phyloP scores from a whole-genome alignment of 2,888 invertebrate genomes.

The Cremastobaeus sp. region DNA sequence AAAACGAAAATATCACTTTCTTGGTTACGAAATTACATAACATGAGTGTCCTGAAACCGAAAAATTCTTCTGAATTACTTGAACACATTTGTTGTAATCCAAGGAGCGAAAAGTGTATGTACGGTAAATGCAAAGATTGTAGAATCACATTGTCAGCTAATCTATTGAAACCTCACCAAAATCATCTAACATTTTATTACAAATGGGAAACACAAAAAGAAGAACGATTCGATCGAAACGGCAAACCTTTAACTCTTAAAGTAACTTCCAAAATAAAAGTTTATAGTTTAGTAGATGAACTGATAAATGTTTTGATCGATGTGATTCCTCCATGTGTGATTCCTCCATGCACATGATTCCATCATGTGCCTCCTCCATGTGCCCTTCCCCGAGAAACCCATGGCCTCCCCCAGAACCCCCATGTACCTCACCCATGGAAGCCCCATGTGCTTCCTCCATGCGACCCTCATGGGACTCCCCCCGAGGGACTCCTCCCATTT shows the following conservation, averaged over 20 bases:
- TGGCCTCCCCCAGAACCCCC: no score
- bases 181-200: slow-evolving; percentile 13
- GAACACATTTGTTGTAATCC: slow-evolving; percentile 1
- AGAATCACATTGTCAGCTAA: background rate
- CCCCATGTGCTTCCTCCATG: no score
- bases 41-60: background rate
- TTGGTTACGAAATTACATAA: slow-evolving; percentile 7
- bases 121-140: slow-evolving; percentile 3
- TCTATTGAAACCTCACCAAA: background rate
- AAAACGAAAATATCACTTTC: slow-evolving; percentile 9
- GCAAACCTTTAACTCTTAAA: slow-evolving; percentile 5
- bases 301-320: slow-evolving; percentile 1
- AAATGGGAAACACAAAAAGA: slow-evolving; percentile 13
- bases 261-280: slow-evolving; percentile 8
- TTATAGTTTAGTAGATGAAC: background rate
- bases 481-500: no score
- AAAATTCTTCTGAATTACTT: slow-evolving; percentile 1
- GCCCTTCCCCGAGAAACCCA: no score
- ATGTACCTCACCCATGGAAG: no score
- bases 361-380: no score
- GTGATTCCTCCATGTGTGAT: no score
- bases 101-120: slow-evolving; percentile 3
- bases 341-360: no score
- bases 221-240: slow-evolving; percentile 5
- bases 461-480: no score